Evolutionary conservation across 2,888 invertebrate genomes (phyloP), one percentile per base, ranked within the genome.

Genomic region (Dryobotodes eremita): DNA sequence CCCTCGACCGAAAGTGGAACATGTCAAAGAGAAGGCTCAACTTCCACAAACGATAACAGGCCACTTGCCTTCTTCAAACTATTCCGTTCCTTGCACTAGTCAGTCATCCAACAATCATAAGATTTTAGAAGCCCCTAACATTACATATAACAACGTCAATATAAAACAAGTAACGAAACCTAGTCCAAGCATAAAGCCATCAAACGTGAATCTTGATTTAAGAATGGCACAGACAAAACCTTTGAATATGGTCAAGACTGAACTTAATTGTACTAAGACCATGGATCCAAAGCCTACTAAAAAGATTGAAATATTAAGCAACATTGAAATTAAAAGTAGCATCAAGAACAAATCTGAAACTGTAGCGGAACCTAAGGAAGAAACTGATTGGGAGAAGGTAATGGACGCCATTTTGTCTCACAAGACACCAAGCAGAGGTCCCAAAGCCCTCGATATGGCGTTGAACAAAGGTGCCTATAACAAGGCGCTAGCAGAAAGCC

Each of bases 351-450:
- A 74, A 71, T 20, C 66, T 70, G 57, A 50, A 36, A 59, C 57
- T 77, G 23, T 8, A 31, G 26, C 20, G 13, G 71, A 84, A 73
- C 31, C 84, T 83, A 85, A 76, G 62, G 20, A 78, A 50, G 79
- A 82, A 71, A 88, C 82, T 36, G 95, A 96, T 84, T 96, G 96
- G 96, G 91, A 94, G 83, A 92, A 90, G 69, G 97, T 97, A 11
- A 92, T 96, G 92, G 91, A 95, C 83, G 95, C 92, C 68, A 84
- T 97, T 73, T 87, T 92, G 71, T 92, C 95, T 75, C 95, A 95
- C 64, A 96, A 95, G 84, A 96, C 97, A 7, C 95, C 95, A 2
- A 92, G 91, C 61, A 92, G 95, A 83, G 95, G 94, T 0, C 95
- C 94, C 0, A 94, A 94, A 75, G 95, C 95, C 2, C 90, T 95